Evolutionary conservation across 2,797 vertebrate species (phyloP), one percentile per base, ranked within the genome.

Genomic region (Sebastes minor): DNA sequence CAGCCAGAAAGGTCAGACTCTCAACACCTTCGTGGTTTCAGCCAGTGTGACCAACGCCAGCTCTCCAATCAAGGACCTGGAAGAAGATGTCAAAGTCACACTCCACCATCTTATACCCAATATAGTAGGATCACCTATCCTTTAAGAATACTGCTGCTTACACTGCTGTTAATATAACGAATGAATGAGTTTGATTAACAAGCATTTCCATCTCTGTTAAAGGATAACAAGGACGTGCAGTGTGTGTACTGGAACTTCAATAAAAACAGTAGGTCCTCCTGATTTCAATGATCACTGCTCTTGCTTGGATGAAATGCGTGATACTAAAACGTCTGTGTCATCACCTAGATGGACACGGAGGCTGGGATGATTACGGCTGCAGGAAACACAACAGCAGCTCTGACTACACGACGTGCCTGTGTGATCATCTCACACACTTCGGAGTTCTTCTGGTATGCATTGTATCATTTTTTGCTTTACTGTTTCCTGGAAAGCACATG

Each of bases 401-500:
- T 3, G 86, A 96, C 83, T 96, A 97, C 86, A 98, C 98, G 61
- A 95, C 95, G 55, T 99, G 97, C 83, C 92, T 97, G 78, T 99
- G 97, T 92, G 94, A 97, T 90, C 97, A 98, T 70, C 97, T 99
- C 89, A 98, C 98, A 72, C 97, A 99, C 94, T 99, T 99, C 81
- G 97, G 97, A 87, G 95, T 98, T 76, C 95, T 99, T 65, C 82
- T 98, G 97, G 98, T 99, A 92, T 78, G 16, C 14, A 12, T 8
- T 20, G 9, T 2, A 27, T 42, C 13, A 5, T 32, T 33, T 11
- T 5, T 32, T 35, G 5, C 56, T 57, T 64, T 83, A 46, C 42
- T 18, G 42, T 46, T 46, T 70, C 9, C 11, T 62, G 6, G 27
- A 69, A 64, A 56, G 8, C 5, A 25, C 2, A 0, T 2, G n/a